Evolutionary conservation across 2,888 invertebrate genomes (phyloP).

Genomic region (Nemoura dubitans): DNA sequence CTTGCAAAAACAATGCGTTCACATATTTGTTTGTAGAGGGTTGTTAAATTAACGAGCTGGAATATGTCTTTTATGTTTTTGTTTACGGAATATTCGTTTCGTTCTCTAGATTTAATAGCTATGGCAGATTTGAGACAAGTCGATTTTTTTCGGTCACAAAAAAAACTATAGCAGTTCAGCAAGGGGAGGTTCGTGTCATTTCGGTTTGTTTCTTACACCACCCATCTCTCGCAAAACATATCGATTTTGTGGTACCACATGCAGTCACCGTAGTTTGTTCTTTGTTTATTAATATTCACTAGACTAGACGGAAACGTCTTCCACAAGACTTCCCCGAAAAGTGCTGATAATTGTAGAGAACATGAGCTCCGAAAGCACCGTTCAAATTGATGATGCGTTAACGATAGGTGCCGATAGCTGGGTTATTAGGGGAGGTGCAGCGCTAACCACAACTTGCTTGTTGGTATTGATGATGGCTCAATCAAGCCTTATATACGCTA

Average conservation of each 20-base stretch:
- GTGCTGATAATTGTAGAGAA: neutral
- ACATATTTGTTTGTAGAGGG: neutral
- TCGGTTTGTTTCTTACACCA: neutral
- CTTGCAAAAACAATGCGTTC: neutral
- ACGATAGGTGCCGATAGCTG: neutral
- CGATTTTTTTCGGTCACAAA: neutral
- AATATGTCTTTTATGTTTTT: neutral
- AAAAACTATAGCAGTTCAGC: neutral
- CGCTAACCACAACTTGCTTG: neutral
- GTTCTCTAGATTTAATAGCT: neutral
- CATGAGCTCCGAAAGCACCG: neutral
- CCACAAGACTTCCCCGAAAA: neutral
- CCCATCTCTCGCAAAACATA: too few relatives aligned
- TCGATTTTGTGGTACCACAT: too few relatives aligned
- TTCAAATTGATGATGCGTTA: neutral
- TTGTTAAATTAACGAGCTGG: slow-evolving; percentile 1
- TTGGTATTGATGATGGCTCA: slow-evolving; percentile 7
- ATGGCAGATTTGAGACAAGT: neutral
- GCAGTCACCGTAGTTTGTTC: neutral
- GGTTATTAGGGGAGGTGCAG: neutral
- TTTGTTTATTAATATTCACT: neutral
- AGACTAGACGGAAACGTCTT: neutral
- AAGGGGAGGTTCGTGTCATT: neutral
- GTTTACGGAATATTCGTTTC: neutral
- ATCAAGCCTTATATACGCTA: neutral